phyloP scores from a whole-genome alignment of 2,888 invertebrate species.

The Deilephila elpenor region DNA sequence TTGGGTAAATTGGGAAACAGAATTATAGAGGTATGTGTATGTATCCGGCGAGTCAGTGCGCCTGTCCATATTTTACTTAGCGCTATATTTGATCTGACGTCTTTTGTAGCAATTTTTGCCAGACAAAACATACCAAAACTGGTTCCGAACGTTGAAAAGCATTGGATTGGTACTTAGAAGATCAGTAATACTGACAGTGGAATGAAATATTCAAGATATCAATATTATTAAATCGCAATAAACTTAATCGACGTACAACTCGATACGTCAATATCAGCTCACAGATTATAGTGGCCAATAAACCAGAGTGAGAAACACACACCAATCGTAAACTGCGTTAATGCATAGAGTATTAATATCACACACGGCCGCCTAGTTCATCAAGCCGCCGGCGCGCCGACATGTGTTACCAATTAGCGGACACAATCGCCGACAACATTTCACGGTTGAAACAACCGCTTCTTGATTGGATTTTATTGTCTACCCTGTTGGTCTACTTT shows the following conservation, averaged over 20 bases:
- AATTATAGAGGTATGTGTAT: not conserved
- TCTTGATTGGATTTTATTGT: slow-evolving; percentile 81
- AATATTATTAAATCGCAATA: slow-evolving; percentile 1
- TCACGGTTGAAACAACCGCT: slow-evolving; percentile 60
- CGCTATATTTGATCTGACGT: too few relatives aligned
- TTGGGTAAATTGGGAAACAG: not conserved
- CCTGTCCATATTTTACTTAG: too few relatives aligned
- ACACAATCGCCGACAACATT: slow-evolving; percentile 60
- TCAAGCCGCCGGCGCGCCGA: slow-evolving; percentile 38
- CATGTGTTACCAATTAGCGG: slow-evolving; percentile 77
- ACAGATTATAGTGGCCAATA: slow-evolving; percentile 9
- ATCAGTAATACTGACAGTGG: not conserved
- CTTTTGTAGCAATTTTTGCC: too few relatives aligned
- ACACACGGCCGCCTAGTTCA: slow-evolving; percentile 38
- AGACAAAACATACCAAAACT: too few relatives aligned
- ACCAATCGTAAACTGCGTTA: slow-evolving; percentile 24
- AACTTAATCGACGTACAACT: not conserved
- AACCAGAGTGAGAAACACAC: slow-evolving; percentile 14
- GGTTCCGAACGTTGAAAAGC: too few relatives aligned
- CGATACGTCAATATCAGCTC: not conserved
- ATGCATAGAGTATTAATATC: slow-evolving; percentile 31
- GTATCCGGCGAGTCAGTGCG: too few relatives aligned
- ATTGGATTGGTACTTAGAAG: not conserved
- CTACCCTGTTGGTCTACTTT: slow-evolving; percentile 71
- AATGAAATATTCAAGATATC: not conserved